Percentiles rank a stretch among this genome's conserved stretches.
Conservation (phyloP, 2,888 invertebrate species). For the Furcula furcula region DNA sequence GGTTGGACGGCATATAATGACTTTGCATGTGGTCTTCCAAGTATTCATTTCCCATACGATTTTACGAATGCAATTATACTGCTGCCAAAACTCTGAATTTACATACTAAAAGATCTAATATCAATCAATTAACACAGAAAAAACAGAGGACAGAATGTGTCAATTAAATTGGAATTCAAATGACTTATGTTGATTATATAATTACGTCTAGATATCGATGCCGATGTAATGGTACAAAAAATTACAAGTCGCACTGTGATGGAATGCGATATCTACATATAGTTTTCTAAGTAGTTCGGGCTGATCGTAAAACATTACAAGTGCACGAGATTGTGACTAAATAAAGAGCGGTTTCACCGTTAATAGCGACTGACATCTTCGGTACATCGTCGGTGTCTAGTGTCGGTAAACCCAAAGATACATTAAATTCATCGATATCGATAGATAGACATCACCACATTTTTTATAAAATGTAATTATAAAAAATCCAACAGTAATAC, state of each 20-base stretch:
- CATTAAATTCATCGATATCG: no score
- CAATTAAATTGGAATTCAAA: conserved; percentile 51
- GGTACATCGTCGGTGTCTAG: conserved; percentile 49
- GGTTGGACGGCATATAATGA: conserved; percentile 49
- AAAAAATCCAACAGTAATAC: no score
- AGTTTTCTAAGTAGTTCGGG: conserved; percentile 41
- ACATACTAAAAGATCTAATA: conserved; percentile 53
- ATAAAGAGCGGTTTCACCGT: conserved; percentile 66
- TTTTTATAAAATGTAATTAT: no score
- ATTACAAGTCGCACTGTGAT: conserved; percentile 22
- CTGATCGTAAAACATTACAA: conserved; percentile 46
- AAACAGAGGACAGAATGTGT: conserved; percentile 41
- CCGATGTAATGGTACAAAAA: conserved; percentile 46
- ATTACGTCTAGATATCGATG: conserved; percentile 43
- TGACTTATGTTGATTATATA: conserved; percentile 47
- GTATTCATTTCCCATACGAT: conserved; percentile 44
- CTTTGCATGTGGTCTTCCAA: conserved; percentile 63
- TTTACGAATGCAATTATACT: conserved; percentile 44
- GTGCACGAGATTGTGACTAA: conserved; percentile 54
- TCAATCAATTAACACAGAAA: conserved; percentile 44
- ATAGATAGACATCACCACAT: no score
- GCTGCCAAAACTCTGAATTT: conserved; percentile 39
- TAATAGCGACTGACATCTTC: conserved; percentile 66
- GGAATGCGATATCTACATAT: conserved; percentile 40
- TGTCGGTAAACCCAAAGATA: no score